Evolutionary conservation across 2,888 invertebrate genomes (phyloP).

Genomic region (Imbricaverruca yamaguchii): DNA sequence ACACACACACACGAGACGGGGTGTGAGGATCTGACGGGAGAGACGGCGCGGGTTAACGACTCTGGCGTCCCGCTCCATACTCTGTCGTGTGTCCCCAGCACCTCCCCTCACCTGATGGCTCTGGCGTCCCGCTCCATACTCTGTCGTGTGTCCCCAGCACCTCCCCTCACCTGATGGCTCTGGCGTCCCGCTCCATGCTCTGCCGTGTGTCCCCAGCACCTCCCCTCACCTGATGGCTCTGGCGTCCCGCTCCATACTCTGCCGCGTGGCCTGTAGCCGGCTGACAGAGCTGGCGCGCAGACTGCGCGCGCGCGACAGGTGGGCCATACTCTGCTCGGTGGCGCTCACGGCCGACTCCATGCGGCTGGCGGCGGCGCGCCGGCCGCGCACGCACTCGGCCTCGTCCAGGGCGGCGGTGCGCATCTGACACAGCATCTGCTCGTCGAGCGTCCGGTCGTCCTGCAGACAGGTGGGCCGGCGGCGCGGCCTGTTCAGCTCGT

Average conservation of each 20-base stretch:
- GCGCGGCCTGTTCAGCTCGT: slow-evolving; percentile 7
- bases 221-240: not conserved
- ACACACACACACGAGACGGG: too few species aligned
- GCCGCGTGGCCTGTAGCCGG: slow-evolving; percentile 1
- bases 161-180: not conserved
- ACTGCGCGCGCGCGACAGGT: not conserved
- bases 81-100: too few species aligned
- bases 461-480: slow-evolving; percentile 16
- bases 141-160: not conserved
- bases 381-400: not conserved
- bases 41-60: too few species aligned
- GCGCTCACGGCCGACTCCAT: not conserved
- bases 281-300: slow-evolving; percentile 10
- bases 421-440: not conserved
- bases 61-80: too few species aligned
- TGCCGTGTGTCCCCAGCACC: not conserved
- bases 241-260: not conserved
- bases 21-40: too few species aligned
- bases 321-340: not conserved
- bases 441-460: slow-evolving; percentile 1
- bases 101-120: too few species aligned
- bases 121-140: not conserved
- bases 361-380: not conserved
- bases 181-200: not conserved
- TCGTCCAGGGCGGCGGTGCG: not conserved